Evolutionary conservation across 23 tunicate species (phyloP).

Genomic region (Trididemnum nubilum): DNA sequence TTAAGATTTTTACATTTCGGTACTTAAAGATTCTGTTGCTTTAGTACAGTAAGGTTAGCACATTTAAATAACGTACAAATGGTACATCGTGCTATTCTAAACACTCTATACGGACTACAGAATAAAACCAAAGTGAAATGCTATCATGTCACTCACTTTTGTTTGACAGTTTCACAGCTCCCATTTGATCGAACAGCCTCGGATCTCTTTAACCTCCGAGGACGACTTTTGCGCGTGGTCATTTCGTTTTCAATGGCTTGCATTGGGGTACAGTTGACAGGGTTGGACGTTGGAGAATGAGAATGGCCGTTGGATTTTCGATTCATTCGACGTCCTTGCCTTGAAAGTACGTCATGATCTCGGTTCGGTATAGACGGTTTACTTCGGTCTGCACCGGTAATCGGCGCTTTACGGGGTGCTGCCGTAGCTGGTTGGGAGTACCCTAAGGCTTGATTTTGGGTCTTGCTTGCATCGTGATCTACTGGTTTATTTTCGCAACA

Average conservation of each 20-base stretch:
- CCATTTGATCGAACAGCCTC: too few relatives aligned
- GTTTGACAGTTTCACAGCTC: too few relatives aligned
- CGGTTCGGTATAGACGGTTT: not conserved
- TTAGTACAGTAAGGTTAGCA: too few relatives aligned
- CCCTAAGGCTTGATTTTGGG: not conserved
- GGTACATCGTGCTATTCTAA: too few relatives aligned
- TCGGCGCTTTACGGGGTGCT: not conserved
- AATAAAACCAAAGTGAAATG: too few relatives aligned
- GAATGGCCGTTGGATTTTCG: not conserved
- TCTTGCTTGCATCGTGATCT: not conserved
- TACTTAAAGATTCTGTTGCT: too few relatives aligned
- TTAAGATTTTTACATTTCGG: too few relatives aligned
- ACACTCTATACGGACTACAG: too few relatives aligned
- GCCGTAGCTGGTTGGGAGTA: not conserved
- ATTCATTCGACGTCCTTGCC: not conserved
- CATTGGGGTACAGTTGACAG: too few relatives aligned
- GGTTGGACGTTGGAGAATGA: not conserved
- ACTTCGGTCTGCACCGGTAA: not conserved
- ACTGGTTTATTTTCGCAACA: not conserved
- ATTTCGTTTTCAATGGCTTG: not conserved
- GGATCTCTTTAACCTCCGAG: not conserved
- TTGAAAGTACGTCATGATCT: not conserved
- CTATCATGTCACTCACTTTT: too few relatives aligned
- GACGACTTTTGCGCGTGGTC: not conserved
- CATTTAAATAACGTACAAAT: too few relatives aligned